Conservation (phyloP, 2,113 vertebrate species). For the Phycodurus eques region DNA sequence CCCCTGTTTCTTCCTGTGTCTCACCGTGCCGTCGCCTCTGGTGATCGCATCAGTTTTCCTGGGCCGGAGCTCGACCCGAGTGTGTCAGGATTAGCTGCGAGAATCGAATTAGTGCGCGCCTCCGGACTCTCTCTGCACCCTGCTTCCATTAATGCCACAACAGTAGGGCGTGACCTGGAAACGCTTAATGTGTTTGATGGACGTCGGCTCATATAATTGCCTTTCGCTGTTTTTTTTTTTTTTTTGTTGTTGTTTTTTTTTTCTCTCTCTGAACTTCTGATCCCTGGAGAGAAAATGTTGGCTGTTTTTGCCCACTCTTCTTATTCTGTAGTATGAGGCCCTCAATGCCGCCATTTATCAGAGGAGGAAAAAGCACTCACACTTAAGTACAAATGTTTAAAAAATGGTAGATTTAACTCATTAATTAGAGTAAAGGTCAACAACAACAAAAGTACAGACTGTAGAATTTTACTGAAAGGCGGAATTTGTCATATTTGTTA, state of each 20-base stretch:
- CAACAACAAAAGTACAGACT: no score
- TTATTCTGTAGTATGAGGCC: no score
- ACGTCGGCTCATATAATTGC: slow-evolving; percentile 27
- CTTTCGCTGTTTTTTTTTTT: background rate
- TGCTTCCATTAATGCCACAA: slow-evolving; percentile 55
- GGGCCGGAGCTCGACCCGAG: slow-evolving; percentile 49
- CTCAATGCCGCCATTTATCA: no score
- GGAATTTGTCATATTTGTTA: background rate
- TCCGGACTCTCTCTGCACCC: slow-evolving; percentile 46
- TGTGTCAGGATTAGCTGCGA: slow-evolving; percentile 62
- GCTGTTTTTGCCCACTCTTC: no score
- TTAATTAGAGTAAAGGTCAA: background rate
- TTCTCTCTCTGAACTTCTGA: slow-evolving; percentile 8
- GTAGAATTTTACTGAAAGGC: background rate
- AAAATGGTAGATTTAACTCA: no score
- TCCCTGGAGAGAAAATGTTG: no score
- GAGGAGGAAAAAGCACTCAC: no score
- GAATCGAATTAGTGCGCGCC: slow-evolving; percentile 63
- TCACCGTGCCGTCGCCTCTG: slow-evolving; percentile 69
- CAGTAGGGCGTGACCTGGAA: slow-evolving; percentile 57
- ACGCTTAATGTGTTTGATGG: slow-evolving; percentile 49
- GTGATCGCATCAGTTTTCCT: slow-evolving; percentile 50
- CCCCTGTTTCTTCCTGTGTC: slow-evolving; percentile 72
- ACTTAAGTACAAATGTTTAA: no score
- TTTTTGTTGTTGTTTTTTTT: slow-evolving; percentile 39